Conservation (phyloP, 2,797 vertebrate species). For the Gallinago nigripennis region DNA sequence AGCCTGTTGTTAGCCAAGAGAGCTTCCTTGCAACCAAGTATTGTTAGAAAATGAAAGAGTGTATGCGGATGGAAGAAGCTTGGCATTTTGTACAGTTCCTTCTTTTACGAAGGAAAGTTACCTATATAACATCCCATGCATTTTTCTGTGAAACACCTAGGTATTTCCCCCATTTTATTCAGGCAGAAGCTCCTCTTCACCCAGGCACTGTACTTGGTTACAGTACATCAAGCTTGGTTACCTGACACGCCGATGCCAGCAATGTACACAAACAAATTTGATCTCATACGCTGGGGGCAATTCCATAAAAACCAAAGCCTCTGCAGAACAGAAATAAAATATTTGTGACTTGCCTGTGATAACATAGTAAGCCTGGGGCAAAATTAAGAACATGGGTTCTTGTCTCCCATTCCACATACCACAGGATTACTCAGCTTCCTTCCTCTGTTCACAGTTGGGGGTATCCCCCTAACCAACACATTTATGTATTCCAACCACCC, state of each 20-base stretch:
- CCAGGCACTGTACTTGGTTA: too few relatives aligned
- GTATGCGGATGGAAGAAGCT: rapidly evolving
- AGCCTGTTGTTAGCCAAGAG: not conserved
- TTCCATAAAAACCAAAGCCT: not conserved
- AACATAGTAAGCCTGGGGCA: not conserved
- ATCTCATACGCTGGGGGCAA: not conserved
- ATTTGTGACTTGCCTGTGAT: not conserved
- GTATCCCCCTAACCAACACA: not conserved
- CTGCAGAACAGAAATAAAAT: not conserved
- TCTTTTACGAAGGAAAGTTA: not conserved
- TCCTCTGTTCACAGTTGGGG: not conserved
- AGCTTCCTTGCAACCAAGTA: not conserved
- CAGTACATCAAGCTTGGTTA: not conserved
- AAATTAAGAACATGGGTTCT: not conserved
- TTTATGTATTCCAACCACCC: not conserved
- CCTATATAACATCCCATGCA: rapidly evolving
- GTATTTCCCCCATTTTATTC: not conserved
- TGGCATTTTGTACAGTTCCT: not conserved
- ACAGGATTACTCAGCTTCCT: slow-evolving; percentile 12
- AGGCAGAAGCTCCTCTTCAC: not conserved
- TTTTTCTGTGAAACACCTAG: not conserved
- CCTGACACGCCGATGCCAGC: not conserved
- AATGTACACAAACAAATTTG: not conserved
- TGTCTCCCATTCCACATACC: not conserved
- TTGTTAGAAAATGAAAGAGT: not conserved